These are phyloP conservation scores for Sminthurides aquaticus DNA, from an alignment of 2,888 invertebrate species.

Conservation along the genomic window DNA sequence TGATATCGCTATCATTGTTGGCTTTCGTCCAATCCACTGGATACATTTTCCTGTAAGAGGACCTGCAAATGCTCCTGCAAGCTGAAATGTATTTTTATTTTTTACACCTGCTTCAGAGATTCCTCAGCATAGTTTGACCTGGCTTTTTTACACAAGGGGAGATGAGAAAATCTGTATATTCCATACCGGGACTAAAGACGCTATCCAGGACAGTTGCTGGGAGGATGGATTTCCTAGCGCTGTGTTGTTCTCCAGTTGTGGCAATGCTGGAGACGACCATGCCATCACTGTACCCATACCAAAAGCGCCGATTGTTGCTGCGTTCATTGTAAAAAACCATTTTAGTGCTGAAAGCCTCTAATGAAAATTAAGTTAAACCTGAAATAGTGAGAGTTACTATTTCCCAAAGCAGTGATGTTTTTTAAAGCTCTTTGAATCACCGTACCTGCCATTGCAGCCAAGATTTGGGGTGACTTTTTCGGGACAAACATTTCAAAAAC, in stretches of 20 bases:
- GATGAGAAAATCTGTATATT: too few relatives aligned
- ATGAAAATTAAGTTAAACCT: too few relatives aligned
- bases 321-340: too few relatives aligned
- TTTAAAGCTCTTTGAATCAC: neutral
- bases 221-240: slow-evolving; percentile 46
- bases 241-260: slow-evolving; percentile 20
- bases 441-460: slow-evolving; percentile 21
- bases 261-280: slow-evolving; percentile 30
- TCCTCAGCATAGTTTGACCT: too few relatives aligned
- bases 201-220: slow-evolving; percentile 53
- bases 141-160: too few relatives aligned
- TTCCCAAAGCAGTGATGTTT: too few relatives aligned
- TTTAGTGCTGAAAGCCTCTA: too few relatives aligned
- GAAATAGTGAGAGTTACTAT: neutral
- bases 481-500: slow-evolving; percentile 16
- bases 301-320: slow-evolving; percentile 35
- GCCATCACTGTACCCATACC: slow-evolving; percentile 37
- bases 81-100: too few relatives aligned
- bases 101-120: too few relatives aligned
- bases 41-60: slow-evolving; percentile 29
- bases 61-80: slow-evolving; percentile 32
- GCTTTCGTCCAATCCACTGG: slow-evolving; percentile 28
- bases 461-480: slow-evolving; percentile 22
- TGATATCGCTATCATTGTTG: slow-evolving; percentile 30
- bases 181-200: slow-evolving; percentile 50